Percentiles rank a stretch among this genome's conserved stretches.
Conservation (phyloP, 92 coral and sea anemone species). For the Plumapathes pennacea region DNA sequence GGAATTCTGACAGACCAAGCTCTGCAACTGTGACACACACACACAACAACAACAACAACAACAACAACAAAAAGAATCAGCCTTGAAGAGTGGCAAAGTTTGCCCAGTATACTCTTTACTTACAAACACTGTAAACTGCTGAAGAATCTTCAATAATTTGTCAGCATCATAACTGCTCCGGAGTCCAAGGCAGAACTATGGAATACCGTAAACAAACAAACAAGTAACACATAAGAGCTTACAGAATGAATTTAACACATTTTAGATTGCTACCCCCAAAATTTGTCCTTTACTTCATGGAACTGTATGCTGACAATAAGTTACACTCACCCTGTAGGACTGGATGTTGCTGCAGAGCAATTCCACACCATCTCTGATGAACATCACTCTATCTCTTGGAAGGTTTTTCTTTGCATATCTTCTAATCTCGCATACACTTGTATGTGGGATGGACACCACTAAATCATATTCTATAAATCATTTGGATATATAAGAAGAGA, state of each 20-base stretch:
- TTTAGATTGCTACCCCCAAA: too few relatives aligned
- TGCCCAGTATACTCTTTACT: too few relatives aligned
- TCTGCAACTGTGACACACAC: too few relatives aligned
- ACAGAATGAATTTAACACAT: too few relatives aligned
- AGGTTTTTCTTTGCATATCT: conserved; percentile 76
- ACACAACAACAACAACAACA: neutral
- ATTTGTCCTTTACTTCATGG: too few relatives aligned
- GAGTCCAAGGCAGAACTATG: conserved; percentile 75
- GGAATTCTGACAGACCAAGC: too few relatives aligned
- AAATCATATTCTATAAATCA: too few relatives aligned
- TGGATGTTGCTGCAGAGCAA: conserved; percentile 84
- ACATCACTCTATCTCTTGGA: conserved; percentile 67
- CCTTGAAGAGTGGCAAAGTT: too few relatives aligned
- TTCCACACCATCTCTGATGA: conserved; percentile 86
- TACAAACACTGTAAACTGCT: conserved; percentile 69
- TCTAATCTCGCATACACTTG: conserved; percentile 84
- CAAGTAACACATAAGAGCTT: too few relatives aligned
- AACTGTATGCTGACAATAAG: neutral
- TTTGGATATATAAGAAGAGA: too few relatives aligned
- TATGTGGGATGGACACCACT: conserved; percentile 74
- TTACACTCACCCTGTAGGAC: conserved; percentile 69
- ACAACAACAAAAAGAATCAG: neutral
- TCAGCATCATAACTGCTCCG: conserved; percentile 71
- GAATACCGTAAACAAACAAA: too few relatives aligned
- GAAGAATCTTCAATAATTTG: conserved; percentile 57